Percentiles rank a stretch among this genome's conserved stretches.
Conservation (phyloP, 2,797 vertebrate genomes). For the Hoplostethus atlanticus region DNA sequence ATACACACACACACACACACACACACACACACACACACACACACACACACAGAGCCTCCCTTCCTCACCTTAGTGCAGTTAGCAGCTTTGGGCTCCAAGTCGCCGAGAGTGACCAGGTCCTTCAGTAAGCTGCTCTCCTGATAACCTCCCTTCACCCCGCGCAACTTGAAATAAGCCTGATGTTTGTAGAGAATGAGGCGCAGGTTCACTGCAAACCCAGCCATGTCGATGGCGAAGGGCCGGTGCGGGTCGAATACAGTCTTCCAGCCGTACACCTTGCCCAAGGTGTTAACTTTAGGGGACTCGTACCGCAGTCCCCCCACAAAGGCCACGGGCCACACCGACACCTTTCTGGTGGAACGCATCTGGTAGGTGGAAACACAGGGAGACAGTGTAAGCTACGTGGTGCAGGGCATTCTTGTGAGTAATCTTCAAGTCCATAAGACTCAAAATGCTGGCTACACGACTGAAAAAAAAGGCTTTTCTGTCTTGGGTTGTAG, state of each 20-base stretch:
- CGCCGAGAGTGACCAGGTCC: conserved; percentile 89
- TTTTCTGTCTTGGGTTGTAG: too few species aligned
- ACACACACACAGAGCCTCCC: background rate
- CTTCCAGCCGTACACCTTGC: conserved; percentile 92
- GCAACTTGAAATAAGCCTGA: conserved; percentile 90
- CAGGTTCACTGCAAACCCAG: conserved; percentile 91
- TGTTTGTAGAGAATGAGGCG: conserved; percentile 88
- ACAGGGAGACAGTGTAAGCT: conserved; percentile 16
- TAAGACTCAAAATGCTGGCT: too few species aligned
- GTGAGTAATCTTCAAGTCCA: background rate
- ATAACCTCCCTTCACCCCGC: conserved; percentile 91
- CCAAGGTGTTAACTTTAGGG: conserved; percentile 87
- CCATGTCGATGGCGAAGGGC: conserved; percentile 94
- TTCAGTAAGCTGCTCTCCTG: conserved; percentile 92
- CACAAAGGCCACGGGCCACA: conserved; percentile 93
- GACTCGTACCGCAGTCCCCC: conserved; percentile 91
- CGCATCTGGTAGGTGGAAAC: conserved; percentile 85
- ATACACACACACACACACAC: background rate
- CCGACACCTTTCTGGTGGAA: conserved; percentile 89
- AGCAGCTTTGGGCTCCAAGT: conserved; percentile 92
- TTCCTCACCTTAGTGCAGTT: conserved; percentile 92
- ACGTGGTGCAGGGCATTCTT: too few species aligned
- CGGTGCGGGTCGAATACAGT: conserved; percentile 91
- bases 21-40: background rate
- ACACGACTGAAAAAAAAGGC: too few species aligned